Conservation (phyloP, 2,888 invertebrate species). For the Microplitis manilae region DNA sequence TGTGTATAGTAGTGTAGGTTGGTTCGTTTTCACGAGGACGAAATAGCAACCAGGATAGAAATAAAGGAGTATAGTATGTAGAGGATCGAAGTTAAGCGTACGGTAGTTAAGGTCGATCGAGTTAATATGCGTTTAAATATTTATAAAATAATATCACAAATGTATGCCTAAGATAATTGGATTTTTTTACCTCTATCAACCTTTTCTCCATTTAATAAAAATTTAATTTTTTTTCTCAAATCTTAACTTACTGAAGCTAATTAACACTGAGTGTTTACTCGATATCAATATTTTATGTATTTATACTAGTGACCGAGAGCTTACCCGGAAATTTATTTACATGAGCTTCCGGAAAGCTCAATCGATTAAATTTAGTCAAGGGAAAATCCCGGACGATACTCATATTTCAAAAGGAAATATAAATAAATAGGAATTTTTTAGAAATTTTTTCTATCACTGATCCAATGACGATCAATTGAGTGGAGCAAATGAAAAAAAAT, state of each 20-base stretch:
- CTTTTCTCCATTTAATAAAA: too few relatives aligned
- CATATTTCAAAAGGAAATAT: slow-evolving; percentile 12
- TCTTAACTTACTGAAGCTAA: background rate
- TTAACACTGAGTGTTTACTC: background rate
- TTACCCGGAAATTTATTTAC: slow-evolving; percentile 29
- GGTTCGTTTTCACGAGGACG: slow-evolving; percentile 28
- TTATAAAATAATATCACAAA: slow-evolving; percentile 11
- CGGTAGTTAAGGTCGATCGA: slow-evolving; percentile 46
- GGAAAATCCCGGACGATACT: slow-evolving; percentile 22
- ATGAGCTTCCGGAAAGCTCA: slow-evolving; percentile 23
- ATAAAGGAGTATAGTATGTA: background rate
- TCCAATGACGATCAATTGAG: background rate
- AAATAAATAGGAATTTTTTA: background rate
- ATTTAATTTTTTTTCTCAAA: too few relatives aligned
- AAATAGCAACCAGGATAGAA: slow-evolving; percentile 38
- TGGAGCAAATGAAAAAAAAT: slow-evolving; percentile 5
- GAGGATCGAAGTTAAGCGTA: background rate
- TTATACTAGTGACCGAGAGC: background rate
- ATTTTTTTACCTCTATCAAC: background rate
- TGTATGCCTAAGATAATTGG: background rate
- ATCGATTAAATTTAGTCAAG: slow-evolving; percentile 31
- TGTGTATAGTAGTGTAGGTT: slow-evolving; percentile 38
- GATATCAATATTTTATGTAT: background rate
- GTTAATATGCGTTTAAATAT: slow-evolving; percentile 37
- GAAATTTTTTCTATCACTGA: slow-evolving; percentile 1